Evolutionary conservation across 2,113 vertebrate genomes (phyloP), one percentile per base, ranked within the genome.

Genomic region (Bos indicus): DNA sequence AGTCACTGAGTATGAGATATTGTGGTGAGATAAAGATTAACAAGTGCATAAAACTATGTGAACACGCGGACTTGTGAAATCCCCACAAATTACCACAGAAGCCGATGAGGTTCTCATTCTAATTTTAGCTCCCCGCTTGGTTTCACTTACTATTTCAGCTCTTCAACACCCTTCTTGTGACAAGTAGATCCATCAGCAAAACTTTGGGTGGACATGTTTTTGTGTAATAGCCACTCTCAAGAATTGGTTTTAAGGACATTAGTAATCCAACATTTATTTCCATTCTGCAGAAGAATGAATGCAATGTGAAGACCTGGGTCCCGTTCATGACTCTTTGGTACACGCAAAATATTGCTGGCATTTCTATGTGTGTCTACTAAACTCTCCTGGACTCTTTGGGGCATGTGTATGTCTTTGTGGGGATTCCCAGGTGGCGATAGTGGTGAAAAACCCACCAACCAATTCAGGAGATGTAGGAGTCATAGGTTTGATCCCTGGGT

Each of bases 121-220:
- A 96, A 97, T 92, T 97, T 97, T 97, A 97, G 97, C 46, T 5
- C 46, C 14, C 28, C 10, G 64, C n/a, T 90, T 0, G 9, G 98
- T 97, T 98, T 98, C 98, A 92, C 82, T 98, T 97, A 91, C 97
- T 98, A 93, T 97, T 98, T 96, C 62, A 87, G 30, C 17, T 56
- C 78, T 82, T 93, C 60, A 83, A 10, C n/a, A 51, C 60, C 71
- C 26, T 94, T 96, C n/a, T 83, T 94, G 67, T 93, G 95, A 81
- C 43, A 30, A 78, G 90, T 40, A 36, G 28, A 87, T 95, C 77
- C 52, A 95, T 86, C 74, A 83, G 93, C n/a, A 89, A 89, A 94
- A 90, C 36, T 78, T 82, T 26, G 33, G 64, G 36, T 94, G 90
- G 94, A 80, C 91, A 71, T 78, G 12, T 59, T 88, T 97, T 83